Percentiles rank a stretch among this genome's conserved stretches.
phyloP scores from a whole-genome alignment of 2,888 invertebrate species.

The Drosophila siamana region DNA sequence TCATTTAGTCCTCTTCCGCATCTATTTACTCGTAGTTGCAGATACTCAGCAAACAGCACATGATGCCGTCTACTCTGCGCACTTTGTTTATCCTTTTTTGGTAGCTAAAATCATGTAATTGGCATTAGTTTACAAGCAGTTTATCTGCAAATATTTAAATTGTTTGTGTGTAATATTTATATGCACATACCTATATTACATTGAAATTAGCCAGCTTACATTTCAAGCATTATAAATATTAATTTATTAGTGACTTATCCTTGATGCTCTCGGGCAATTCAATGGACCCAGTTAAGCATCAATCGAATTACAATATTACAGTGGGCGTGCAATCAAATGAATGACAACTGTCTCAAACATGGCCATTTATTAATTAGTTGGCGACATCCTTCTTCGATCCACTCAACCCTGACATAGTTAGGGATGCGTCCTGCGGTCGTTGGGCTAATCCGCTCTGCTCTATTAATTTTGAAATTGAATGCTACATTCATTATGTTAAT shows the following conservation, averaged over 20 bases:
- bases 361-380: constrained; percentile 10
- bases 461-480: constrained; percentile 50
- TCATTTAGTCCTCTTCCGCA: not conserved
- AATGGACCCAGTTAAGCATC: too few species aligned
- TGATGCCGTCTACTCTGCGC: too few species aligned
- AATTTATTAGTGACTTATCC: too few species aligned
- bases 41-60: too few species aligned
- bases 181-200: too few species aligned
- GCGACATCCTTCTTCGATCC: not conserved
- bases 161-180: not conserved
- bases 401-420: constrained; percentile 3
- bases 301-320: too few species aligned
- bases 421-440: constrained; percentile 1
- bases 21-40: constrained; percentile 2
- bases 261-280: too few species aligned
- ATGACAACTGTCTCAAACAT: not conserved
- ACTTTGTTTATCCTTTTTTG: not conserved
- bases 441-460: constrained; percentile 22
- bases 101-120: not conserved
- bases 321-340: not conserved
- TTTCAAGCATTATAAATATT: too few species aligned
- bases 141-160: not conserved
- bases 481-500: constrained; percentile 65
- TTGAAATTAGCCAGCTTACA: too few species aligned
- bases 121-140: not conserved